Base-by-base conservation (phyloP, 2,888 invertebrate species). In the Diaphora mendica region DNA sequence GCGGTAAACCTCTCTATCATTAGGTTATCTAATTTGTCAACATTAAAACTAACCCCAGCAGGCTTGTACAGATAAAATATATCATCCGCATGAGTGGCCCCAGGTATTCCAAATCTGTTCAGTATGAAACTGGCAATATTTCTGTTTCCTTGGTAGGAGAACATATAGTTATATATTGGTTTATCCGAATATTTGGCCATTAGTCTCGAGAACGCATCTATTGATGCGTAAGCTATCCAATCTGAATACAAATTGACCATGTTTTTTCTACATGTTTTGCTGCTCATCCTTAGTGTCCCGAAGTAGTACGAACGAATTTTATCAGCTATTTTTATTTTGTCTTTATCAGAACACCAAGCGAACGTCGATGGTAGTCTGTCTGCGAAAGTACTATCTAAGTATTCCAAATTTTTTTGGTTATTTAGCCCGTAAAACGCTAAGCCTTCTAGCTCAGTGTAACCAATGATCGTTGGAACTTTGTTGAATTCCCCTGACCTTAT, bases 31-130 rank as follows among this genome's bases (percentile, higher is more conserved):
- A 75, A 68, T 1, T 74, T 74, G 1, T 89, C 86, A 35, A 93
- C 74, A 26, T 81, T 72, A 42, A 93, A 73, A 23, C 88, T 70
- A 39, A 93, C 69, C 0, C 94, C 95, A 3, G 77, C 88, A 0
- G 95, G 95, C 79, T 92, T 93, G 86, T 94, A 95, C 48, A 94
- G 73, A 86, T 95, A 95, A 85, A 95, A 94, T 20, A 95, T 74
- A 72, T 95, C 95, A 68, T 94, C 95, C 0, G 92, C 89, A 77
- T 95, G 95, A 0, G 93, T 88, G 0, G 93, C 91, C 0, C 93
- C 94, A 3, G 77, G 76, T 72, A 89, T 44, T 0, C 76, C 73
- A 5, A 84, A 51, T 2, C 81, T 72, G 1, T 91, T 90, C 11
- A 92, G 89, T 1, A 92, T 64, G 1, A 78, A 75, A 76, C 91